Evolutionary conservation across 2,888 invertebrate species (phyloP), one percentile per base, ranked within the genome.

Genomic region (Blera fallax): DNA sequence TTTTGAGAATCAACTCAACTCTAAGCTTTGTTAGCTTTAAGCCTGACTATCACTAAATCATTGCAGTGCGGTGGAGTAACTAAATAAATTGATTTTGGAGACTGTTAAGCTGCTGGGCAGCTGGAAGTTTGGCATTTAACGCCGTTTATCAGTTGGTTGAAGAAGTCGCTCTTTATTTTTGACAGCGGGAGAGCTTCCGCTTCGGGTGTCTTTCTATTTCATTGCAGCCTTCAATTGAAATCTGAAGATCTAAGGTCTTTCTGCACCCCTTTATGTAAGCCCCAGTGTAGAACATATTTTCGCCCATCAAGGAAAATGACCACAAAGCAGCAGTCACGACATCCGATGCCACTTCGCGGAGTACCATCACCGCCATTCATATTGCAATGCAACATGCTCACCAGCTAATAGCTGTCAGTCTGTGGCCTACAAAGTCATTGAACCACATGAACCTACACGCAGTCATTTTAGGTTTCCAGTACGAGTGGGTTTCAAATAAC

Each of bases 401-500:
- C 73, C 16, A 73, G 78, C 83, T 79, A 79, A 74, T 84, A 74
- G 83, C 70, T 79, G 79, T 79, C 83, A 79, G 83, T 50, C 83
- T 79, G 73, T 64, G 79, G 73, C 79, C 73, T 64, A 84, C 24
- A 79, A 78, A 84, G 83, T 84, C 83, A 52, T 79, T 79, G 79
- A 84, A 84, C 83, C 50, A 43, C 34, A 8, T 5, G 70, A 78
- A 69, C 83, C 79, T 64, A 69, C 79, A 84, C 79, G 79, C 79
- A 79, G 69, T 79, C 69, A 64, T 73, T 74, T 77, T 64, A 48
- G 73, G 73, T 64, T 74, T 74, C 69, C 78, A 76, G 67, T 78
- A 78, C 78, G 78, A 83, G 83, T 84, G 83, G 79, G 83, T 79
- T 84, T 84, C 73, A 29, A 84, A 84, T 84, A 64, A 69, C 83